Conservation (phyloP, 2,113 vertebrate genomes). For the Terrapene triunguis region DNA sequence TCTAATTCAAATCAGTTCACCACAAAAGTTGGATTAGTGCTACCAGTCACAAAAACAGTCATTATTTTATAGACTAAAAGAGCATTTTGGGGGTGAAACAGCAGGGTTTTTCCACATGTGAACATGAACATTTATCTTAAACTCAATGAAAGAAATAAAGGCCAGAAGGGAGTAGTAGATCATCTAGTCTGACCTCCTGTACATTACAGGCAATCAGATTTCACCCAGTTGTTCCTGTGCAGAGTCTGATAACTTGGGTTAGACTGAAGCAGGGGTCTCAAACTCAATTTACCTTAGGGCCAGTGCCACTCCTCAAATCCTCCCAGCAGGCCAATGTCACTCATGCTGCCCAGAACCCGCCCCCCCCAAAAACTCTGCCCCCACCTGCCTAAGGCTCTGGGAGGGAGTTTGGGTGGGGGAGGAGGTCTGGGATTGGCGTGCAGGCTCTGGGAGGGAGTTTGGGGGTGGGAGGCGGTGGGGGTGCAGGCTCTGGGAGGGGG, state of each 20-base stretch:
- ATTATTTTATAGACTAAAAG: conserved; percentile 2
- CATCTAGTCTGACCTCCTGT: not conserved
- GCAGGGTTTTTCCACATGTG: not conserved
- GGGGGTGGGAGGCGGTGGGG: no score
- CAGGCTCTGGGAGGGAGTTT: no score
- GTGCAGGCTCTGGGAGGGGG: no score
- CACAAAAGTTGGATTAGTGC: conserved; percentile 70
- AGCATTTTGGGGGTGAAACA: conserved; percentile 34
- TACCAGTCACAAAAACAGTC: conserved; percentile 18
- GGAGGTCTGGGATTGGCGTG: no score
- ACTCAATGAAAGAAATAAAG: no score
- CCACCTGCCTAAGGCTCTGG: no score
- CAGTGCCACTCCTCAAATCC: no score
- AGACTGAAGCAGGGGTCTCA: not conserved
- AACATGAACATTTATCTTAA: not conserved
- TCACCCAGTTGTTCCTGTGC: not conserved
- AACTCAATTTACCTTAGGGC: no score
- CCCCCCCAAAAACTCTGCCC: no score
- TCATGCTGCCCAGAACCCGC: no score
- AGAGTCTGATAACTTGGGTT: not conserved
- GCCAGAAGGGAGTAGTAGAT: not conserved
- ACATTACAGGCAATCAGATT: not conserved
- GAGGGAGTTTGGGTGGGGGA: no score
- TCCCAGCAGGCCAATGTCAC: no score
- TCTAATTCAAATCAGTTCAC: conserved; percentile 62